Base-by-base conservation (phyloP, 2,113 vertebrate genomes). In the Nipponia nippon region DNA sequence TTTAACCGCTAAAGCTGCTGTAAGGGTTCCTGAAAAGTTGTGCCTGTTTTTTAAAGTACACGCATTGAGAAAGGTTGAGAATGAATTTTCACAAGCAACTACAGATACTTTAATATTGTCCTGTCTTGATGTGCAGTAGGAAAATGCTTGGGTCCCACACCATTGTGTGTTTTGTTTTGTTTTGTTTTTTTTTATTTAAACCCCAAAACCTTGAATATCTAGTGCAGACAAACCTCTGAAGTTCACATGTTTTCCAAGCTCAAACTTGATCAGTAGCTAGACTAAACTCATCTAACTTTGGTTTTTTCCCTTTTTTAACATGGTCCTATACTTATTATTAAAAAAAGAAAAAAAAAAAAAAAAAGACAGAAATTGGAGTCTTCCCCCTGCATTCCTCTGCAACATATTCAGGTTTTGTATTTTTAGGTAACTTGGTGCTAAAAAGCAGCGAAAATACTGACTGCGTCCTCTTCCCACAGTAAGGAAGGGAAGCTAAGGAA, bases 1-100 rank as follows among this genome's bases (percentile, higher is more conserved):
- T 98, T 73, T 97, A 97, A 95, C 81, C 76, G 93, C 91, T 95
- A 82, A 79, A 96, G 87, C 94, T 58, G 93, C 85, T 94, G 77
- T 87, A 93, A 98, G 94, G 2, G 32, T 98, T 98, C 97, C 97
- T 98, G 96, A 97, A 96, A 97, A 98, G 96, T 96, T 94, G 59
- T 87, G 96, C 80, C 56, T 95, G 72, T 76, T 97, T 96, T 95
- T 95, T 67, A 90, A 94, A 87, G 70, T 42, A 3, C 22, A 20
- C 19, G 6, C 0, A 0, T 80, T 96, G 79, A 80, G 82, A 96
- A 95, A 93, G 49, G 26, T 34, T 85, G 70, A 61, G 25, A 52
- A 36, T 46, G 13, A 79, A 49, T 95, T 94, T 95, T 95, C 89
- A 95, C 49, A 78, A 79, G 61, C 61, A 82, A 1, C 66, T 85